Evolutionary conservation across 1,140 invertebrate genomes (phyloP), one percentile per base, ranked within the genome.

Genomic region (Sipha flava): DNA sequence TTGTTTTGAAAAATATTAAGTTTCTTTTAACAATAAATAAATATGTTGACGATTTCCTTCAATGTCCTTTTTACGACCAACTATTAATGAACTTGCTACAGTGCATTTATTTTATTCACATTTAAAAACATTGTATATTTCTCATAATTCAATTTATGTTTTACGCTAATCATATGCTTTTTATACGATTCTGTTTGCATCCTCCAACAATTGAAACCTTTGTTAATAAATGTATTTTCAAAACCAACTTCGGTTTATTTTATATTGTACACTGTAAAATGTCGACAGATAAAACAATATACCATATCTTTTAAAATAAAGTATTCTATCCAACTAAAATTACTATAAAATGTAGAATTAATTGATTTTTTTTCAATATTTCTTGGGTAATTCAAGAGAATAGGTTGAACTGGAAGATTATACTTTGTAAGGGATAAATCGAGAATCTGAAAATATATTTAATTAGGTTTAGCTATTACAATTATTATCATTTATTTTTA

Each of bases 41-140:
- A 72, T 45, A 34, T 72, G 68, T 29, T 72, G 21, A 45, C 68
- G 23, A 73, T 73, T 73, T 73, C 49, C 23, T 73, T 73, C 26
- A 34, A 73, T 45, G 21, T 73, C 18, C 7, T 73, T 52, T 73
- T 31, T 45, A 45, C 21, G 43, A 73, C 3, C 10, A 49, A 4
- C 37, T 23, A 72, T 47, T 31, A 49, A 14, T 29, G 21, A 43
- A 47, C 9, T 34, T 52, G 68, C 68, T 9, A 45, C 47, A 47
- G 26, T 45, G 1, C n/a, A 4, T 26, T 49, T 7, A 21, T 45
- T 47, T 47, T 52, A 14, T 43, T 10, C n/a, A 70, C 14, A 40
- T 70, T 70, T 43, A 26, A 72, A 72, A 47, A 37, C 40, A 23
- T 29, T 47, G 21, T 29, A 72, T 26, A 49, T 49, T 72, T 43